Evolutionary conservation across 2,113 vertebrate species (phyloP).

Genomic region (Etheostoma cragini): DNA sequence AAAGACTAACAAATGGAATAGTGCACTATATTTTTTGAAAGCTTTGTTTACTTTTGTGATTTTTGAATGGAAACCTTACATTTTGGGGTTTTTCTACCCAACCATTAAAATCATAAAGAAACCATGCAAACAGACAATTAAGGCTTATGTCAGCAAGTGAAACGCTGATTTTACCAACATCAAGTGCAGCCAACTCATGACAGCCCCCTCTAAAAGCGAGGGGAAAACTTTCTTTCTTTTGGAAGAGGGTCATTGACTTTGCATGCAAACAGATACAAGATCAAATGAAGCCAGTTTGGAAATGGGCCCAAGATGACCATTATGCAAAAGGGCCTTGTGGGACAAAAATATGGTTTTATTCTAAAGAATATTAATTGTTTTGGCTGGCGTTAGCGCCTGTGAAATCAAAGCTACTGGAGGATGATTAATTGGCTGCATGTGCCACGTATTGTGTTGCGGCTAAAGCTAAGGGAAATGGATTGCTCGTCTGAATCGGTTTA

Average conservation of each 20-base stretch:
- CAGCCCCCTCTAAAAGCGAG: background rate
- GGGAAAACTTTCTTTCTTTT: too few relatives aligned
- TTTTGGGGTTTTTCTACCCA: slow-evolving; percentile 1
- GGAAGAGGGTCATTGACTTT: slow-evolving; percentile 18
- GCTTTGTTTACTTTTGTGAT: slow-evolving; percentile 16
- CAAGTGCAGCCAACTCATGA: slow-evolving; percentile 6
- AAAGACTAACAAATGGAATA: slow-evolving; percentile 1
- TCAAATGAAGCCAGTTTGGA: slow-evolving; percentile 35
- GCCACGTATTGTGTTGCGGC: slow-evolving; percentile 23
- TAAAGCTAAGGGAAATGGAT: slow-evolving; percentile 49
- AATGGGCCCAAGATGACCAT: slow-evolving; percentile 19
- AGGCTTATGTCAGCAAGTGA: background rate
- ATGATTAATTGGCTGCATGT: slow-evolving; percentile 49
- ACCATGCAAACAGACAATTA: slow-evolving; percentile 10
- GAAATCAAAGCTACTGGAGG: slow-evolving; percentile 33
- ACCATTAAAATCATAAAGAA: background rate
- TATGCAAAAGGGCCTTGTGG: background rate
- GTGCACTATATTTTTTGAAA: background rate
- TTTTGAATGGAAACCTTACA: background rate
- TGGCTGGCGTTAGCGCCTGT: slow-evolving; percentile 39
- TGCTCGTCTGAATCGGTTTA: slow-evolving; percentile 25
- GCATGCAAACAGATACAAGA: slow-evolving; percentile 20
- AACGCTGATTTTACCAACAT: background rate
- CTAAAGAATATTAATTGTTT: slow-evolving; percentile 49
- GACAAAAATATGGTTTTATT: slow-evolving; percentile 42